Base-by-base conservation (phyloP, 2,888 invertebrate species). In the Pinctada fucata region DNA sequence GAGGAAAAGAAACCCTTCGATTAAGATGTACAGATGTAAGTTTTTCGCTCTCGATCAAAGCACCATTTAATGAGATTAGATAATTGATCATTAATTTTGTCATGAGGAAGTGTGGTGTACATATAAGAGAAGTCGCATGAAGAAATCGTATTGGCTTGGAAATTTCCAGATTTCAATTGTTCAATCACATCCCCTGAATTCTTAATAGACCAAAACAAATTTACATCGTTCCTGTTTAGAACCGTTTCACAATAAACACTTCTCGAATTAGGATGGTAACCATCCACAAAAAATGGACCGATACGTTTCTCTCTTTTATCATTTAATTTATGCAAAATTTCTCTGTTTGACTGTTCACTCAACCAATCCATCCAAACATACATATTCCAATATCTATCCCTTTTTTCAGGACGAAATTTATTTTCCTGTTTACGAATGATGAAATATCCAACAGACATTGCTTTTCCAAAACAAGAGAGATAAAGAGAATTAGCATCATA, bases 401-500 rank as follows among this genome's bases (percentile, higher is more conserved):
- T 65, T 48, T 48, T n/a, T 16, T 64, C 70, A 13, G 76, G 76
- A 5, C 51, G n/a, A 65, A 76, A 76, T 47, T 52, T 31, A 58
- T 58, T 75, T 52, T 75, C 52, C 2, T 68, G 49, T 49, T n/a
- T 45, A 1, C 65, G 45, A 10, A 64, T 47, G n/a, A 64, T 66
- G 16, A 75, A 69, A 8, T 51, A 31, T n/a, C 75, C 63, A 2
- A 52, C 58, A 4, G 69, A 58, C 72, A 72, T 77, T 3, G 70
- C n/a, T 47, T 77, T 72, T 8, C 48, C 51, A 47, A 77, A 52
- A 48, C 63, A n/a, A 52, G 64, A 72, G 1, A 77, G 10, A 45
- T 72, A 77, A 3, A 76, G 47, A 3, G 67, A 72, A 72, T 77
- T 77, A 3, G 77, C 72, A 8, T 77, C 77, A 10, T 67, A 66